A percentile compares a stretch with the other conserved stretches of the same genome.
Conservation (phyloP, 1,140 invertebrate genomes). For the Ditylenchus dipsaci region DNA sequence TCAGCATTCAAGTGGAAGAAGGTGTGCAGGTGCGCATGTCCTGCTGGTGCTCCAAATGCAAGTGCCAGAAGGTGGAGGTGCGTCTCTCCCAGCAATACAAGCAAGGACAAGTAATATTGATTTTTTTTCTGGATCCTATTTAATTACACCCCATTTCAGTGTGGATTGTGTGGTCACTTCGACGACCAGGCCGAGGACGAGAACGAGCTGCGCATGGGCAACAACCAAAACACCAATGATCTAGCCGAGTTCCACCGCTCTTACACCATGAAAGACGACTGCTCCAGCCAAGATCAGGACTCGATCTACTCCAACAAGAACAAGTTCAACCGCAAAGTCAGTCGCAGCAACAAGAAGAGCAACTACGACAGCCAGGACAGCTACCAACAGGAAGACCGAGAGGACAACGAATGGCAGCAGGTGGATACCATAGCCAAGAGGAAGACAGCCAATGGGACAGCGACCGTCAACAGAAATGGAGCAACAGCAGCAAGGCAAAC, state of each 20-base stretch:
- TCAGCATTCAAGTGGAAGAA: neutral
- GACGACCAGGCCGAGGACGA: neutral
- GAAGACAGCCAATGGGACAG: constrained; percentile 11
- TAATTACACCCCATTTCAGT: too few species aligned
- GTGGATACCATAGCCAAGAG: constrained; percentile 3
- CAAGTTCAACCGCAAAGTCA: too few species aligned
- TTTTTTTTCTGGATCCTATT: neutral
- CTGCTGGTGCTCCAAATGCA: too few species aligned
- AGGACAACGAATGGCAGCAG: constrained; percentile 8
- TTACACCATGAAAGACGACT: too few species aligned
- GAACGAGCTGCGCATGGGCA: too few species aligned
- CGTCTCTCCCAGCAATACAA: too few species aligned
- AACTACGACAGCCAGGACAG: constrained; percentile 9
- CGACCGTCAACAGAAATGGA: neutral
- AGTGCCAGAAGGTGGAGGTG: too few species aligned
- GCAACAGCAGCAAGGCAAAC: neutral
- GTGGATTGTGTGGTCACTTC: neutral
- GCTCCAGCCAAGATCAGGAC: too few species aligned
- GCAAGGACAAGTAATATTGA: too few species aligned
- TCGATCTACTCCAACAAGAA: too few species aligned
- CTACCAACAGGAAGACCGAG: constrained; percentile 2
- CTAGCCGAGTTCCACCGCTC: too few species aligned
- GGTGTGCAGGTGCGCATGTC: too few species aligned
- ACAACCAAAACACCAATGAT: constrained; percentile 7
- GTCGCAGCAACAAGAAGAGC: neutral